Evolutionary conservation across 2,888 invertebrate species (phyloP).

Genomic region (Apodemia duryi): DNA sequence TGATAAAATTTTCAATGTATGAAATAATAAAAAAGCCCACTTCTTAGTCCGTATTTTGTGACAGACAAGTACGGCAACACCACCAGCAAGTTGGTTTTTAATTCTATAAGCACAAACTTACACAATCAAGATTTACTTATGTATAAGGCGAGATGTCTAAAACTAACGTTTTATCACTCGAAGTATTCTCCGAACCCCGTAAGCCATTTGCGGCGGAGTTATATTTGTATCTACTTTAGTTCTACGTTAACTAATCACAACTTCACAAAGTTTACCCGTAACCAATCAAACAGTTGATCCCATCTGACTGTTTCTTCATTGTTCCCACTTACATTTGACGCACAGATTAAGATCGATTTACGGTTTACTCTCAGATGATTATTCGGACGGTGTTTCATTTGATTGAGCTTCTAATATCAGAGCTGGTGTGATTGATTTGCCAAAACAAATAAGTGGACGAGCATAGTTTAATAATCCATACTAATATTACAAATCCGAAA

Average conservation of each 20-base stretch:
- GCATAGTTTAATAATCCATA: too few relatives aligned
- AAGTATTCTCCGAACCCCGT: too few relatives aligned
- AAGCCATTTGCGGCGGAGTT: neutral
- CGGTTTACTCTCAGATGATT: slow-evolving; percentile 3
- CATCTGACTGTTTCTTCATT: slow-evolving; percentile 6
- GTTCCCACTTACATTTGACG: neutral
- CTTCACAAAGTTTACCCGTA: neutral
- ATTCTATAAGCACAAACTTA: too few relatives aligned
- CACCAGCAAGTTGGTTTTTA: too few relatives aligned
- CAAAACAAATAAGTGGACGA: neutral
- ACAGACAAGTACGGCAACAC: too few relatives aligned
- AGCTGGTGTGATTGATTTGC: neutral
- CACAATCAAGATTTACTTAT: too few relatives aligned
- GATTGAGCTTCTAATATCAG: slow-evolving; percentile 10
- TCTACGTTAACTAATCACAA: neutral
- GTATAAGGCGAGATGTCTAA: too few relatives aligned
- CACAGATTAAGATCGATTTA: slow-evolving; percentile 3
- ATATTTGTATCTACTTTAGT: neutral
- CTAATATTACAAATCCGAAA: too few relatives aligned
- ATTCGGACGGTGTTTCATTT: neutral
- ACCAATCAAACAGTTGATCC: neutral
- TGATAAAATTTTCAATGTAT: too few relatives aligned
- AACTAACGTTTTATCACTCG: too few relatives aligned
- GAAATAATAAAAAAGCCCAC: too few relatives aligned
- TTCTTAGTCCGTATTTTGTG: too few relatives aligned